Percentiles rank a stretch among this genome's conserved stretches.
These are phyloP conservation scores for Alloplasta piceator DNA, from an alignment of 2,888 invertebrate genomes.

Conservation along the genomic window DNA sequence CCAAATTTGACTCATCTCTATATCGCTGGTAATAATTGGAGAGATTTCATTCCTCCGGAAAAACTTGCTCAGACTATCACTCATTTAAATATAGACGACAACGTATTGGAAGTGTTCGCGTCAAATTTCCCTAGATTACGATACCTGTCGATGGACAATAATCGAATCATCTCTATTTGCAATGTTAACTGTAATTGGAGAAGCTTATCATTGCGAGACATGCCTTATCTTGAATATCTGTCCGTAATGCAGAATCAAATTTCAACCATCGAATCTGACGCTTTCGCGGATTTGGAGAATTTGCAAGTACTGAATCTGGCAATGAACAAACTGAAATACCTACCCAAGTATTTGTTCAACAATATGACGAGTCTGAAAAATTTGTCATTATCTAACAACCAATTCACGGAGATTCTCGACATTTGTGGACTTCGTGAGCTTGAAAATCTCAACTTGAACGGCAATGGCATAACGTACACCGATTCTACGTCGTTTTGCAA, in stretches of 20 bases:
- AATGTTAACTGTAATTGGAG: neutral
- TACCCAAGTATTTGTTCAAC: neutral
- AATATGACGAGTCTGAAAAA: constrained; percentile 10
- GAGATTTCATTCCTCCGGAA: neutral
- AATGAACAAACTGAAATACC: neutral
- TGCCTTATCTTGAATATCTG: constrained; percentile 30
- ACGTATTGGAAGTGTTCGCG: constrained; percentile 4
- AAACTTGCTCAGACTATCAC: neutral
- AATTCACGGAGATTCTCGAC: neutral
- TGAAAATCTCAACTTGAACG: constrained; percentile 8
- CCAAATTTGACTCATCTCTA: constrained; percentile 17
- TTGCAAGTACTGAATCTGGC: constrained; percentile 25
- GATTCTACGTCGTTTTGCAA: constrained; percentile 15
- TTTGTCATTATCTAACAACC: constrained; percentile 18
- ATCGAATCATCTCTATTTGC: constrained; percentile 5
- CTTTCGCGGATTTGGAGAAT: neutral
- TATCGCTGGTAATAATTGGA: neutral
- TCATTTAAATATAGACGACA: constrained; percentile 20
- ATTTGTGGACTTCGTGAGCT: constrained; percentile 20
- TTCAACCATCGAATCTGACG: neutral
- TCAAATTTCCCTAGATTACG: neutral
- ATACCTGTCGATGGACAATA: constrained; percentile 23
- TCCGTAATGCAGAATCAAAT: constrained; percentile 23
- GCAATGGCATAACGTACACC: constrained; percentile 1
- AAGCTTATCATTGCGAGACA: neutral